A percentile compares a stretch with the other conserved stretches of the same genome.
Evolutionary conservation across 2,113 vertebrate species (phyloP).

Genomic region (Carollia perspicillata): DNA sequence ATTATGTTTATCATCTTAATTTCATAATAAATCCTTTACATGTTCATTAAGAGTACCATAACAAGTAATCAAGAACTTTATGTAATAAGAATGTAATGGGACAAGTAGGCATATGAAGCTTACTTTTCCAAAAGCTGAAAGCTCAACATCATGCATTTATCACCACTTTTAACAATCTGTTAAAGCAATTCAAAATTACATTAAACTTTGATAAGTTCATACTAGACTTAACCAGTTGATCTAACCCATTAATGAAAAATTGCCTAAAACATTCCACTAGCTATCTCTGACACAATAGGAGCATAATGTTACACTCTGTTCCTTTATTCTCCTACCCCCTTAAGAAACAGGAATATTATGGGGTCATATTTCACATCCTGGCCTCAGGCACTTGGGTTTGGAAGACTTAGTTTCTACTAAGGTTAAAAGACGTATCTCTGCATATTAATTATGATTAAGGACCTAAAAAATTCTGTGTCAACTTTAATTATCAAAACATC

Average conservation of each 20-base stretch:
- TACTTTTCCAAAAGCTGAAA: not conserved
- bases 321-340: not conserved
- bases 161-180: slow-evolving; percentile 11
- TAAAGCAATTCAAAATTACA: slow-evolving; percentile 46
- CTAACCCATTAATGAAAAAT: slow-evolving; percentile 38
- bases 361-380: slow-evolving; percentile 51
- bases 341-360: slow-evolving; percentile 52
- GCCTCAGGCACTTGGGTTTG: slow-evolving; percentile 7
- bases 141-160: not conserved
- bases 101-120: not conserved
- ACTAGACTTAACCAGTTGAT: slow-evolving; percentile 37
- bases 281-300: slow-evolving; percentile 18
- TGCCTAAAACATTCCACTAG: slow-evolving; percentile 28
- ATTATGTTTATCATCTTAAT: slow-evolving; percentile 40
- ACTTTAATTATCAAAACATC: slow-evolving; percentile 19
- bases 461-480: not conserved
- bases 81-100: not conserved
- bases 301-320: slow-evolving; percentile 24
- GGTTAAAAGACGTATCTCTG: not conserved
- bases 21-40: slow-evolving; percentile 8
- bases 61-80: not conserved
- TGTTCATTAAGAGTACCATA: not conserved
- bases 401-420: slow-evolving; percentile 32
- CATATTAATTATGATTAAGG: slow-evolving; percentile 30
- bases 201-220: slow-evolving; percentile 21